These are phyloP conservation scores for Nerophis lumbriciformis DNA, from an alignment of 2,113 vertebrate species.

Conservation along the genomic window DNA sequence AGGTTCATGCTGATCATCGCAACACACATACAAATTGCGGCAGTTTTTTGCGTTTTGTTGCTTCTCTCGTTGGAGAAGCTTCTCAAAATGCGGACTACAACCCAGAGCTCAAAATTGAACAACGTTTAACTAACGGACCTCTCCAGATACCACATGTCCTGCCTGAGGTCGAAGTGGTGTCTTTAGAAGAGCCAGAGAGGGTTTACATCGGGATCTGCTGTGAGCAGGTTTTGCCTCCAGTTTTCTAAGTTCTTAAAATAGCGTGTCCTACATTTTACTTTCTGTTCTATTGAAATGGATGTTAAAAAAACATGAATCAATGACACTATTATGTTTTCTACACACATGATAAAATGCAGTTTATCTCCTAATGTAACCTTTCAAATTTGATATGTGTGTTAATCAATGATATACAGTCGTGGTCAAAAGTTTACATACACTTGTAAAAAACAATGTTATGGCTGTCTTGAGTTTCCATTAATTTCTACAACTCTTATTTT, in stretches of 20 bases:
- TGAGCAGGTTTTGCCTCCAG: constrained; percentile 22
- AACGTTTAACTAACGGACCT: background rate
- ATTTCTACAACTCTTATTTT: too few relatives aligned
- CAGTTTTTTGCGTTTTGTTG: background rate
- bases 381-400: too few relatives aligned
- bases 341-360: too few relatives aligned
- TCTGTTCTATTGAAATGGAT: background rate
- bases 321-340: too few relatives aligned
- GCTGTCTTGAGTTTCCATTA: too few relatives aligned
- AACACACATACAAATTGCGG: constrained; percentile 8
- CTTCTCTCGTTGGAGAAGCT: background rate
- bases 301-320: too few relatives aligned
- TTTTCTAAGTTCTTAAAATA: background rate
- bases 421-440: too few relatives aligned
- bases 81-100: background rate
- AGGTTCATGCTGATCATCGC: constrained; percentile 12
- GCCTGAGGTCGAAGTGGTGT: background rate
- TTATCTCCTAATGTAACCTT: too few relatives aligned
- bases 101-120: background rate
- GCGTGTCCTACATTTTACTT: background rate
- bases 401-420: too few relatives aligned
- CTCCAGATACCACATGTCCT: background rate
- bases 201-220: background rate
- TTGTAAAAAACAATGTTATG: too few relatives aligned
- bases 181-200: background rate